Evolutionary conservation across 2,888 invertebrate species (phyloP).

Genomic region (Chloroclystis v-ata): DNA sequence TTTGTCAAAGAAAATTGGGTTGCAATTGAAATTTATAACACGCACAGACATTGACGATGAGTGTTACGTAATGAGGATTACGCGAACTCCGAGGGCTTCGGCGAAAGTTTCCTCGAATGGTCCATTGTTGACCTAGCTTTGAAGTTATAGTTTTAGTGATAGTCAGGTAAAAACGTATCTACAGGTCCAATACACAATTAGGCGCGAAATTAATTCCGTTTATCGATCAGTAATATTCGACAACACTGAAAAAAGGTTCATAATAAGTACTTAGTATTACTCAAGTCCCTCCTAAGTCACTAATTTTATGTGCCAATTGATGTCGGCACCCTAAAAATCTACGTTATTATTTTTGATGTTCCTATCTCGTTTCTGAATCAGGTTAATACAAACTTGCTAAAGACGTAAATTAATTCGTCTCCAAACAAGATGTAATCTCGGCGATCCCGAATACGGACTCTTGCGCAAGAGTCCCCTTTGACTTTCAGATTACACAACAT

Average conservation of each 20-base stretch:
- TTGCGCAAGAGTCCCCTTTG: conserved; percentile 61
- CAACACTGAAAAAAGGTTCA: too few relatives aligned
- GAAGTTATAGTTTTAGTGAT: too few relatives aligned
- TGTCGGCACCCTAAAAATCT: too few relatives aligned
- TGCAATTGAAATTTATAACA: conserved; percentile 53
- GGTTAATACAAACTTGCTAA: not conserved
- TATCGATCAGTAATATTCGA: too few relatives aligned
- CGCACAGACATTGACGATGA: conserved; percentile 46
- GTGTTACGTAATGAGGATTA: conserved; percentile 55
- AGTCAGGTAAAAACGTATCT: too few relatives aligned
- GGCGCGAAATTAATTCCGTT: too few relatives aligned
- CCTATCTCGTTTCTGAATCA: not conserved
- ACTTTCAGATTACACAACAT: conserved; percentile 60
- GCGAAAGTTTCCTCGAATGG: conserved; percentile 12
- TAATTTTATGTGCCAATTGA: too few relatives aligned
- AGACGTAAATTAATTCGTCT: conserved; percentile 1
- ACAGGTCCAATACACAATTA: too few relatives aligned
- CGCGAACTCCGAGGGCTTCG: conserved; percentile 30
- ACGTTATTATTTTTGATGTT: too few relatives aligned
- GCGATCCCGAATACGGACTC: conserved; percentile 33
- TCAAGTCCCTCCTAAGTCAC: too few relatives aligned
- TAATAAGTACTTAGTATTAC: too few relatives aligned
- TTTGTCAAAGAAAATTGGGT: conserved; percentile 46
- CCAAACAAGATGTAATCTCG: conserved; percentile 19
- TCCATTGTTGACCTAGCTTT: conserved; percentile 7